phyloP scores from a whole-genome alignment of 2,113 vertebrate genomes.

The Dipodomys merriami region DNA sequence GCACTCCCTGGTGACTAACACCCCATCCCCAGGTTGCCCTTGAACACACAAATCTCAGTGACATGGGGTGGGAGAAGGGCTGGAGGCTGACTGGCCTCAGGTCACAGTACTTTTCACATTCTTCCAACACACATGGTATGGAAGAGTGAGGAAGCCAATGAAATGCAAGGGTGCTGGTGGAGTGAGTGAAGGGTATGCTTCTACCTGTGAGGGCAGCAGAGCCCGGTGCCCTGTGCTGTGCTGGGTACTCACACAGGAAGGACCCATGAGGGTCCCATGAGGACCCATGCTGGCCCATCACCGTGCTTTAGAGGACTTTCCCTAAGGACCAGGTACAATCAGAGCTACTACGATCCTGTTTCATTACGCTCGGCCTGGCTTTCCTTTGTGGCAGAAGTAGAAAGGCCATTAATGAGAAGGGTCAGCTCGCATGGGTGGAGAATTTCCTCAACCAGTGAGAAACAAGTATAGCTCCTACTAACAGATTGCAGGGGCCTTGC shows the following conservation, averaged over 20 bases:
- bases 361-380: not conserved
- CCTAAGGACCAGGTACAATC: not conserved
- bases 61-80: no score
- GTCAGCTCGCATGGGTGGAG: rapidly evolving
- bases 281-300: not conserved
- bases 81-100: conserved; percentile 7
- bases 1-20: not conserved
- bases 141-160: no score
- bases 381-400: not conserved
- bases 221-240: not conserved
- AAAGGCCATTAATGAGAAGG: no score
- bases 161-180: not conserved
- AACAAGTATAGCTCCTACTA: not conserved
- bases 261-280: no score
- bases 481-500: not conserved
- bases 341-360: not conserved
- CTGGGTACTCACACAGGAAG: not conserved
- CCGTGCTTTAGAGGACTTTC: not conserved
- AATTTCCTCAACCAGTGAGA: not conserved
- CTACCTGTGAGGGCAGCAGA: not conserved
- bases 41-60: not conserved
- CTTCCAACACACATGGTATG: not conserved
- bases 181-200: not conserved
- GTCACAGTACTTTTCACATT: no score
- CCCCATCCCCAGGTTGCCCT: not conserved